These are phyloP conservation scores for Zapus hudsonius DNA, from an alignment of 2,113 vertebrate species.

Conservation along the genomic window DNA sequence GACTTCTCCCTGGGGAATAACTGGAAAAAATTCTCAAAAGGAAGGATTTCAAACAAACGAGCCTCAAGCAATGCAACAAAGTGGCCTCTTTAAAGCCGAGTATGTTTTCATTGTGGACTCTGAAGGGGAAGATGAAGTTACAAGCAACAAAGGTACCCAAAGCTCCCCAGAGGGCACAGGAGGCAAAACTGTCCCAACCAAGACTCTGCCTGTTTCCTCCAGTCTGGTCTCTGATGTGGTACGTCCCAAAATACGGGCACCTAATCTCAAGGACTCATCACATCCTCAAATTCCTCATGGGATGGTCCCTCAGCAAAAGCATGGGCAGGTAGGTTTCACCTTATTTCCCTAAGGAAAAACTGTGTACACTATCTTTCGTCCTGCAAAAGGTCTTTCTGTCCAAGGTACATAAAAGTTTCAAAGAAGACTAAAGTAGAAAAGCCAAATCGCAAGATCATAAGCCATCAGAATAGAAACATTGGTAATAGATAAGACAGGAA, in stretches of 20 bases:
- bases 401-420: neutral
- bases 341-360: neutral
- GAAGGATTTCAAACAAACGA: neutral
- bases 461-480: neutral
- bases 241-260: constrained; percentile 57
- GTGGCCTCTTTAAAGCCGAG: constrained; percentile 91
- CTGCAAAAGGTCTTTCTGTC: neutral
- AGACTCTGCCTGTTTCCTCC: constrained; percentile 67
- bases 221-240: constrained; percentile 40
- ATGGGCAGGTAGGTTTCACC: constrained; percentile 81
- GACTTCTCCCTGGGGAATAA: neutral
- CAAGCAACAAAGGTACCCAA: constrained; percentile 50
- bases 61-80: constrained; percentile 85
- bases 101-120: constrained; percentile 90
- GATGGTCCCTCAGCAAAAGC: constrained; percentile 71
- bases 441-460: neutral
- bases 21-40: constrained; percentile 38
- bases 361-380: neutral
- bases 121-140: constrained; percentile 83
- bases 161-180: constrained; percentile 19
- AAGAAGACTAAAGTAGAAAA: neutral
- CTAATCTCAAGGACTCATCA: neutral
- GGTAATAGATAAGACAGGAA: neutral
- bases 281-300: constrained; percentile 7
- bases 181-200: constrained; percentile 57